phyloP scores from a whole-genome alignment of 30 jellyfish, hydroid and myxozoan species.

The Rhopilema esculentum region DNA sequence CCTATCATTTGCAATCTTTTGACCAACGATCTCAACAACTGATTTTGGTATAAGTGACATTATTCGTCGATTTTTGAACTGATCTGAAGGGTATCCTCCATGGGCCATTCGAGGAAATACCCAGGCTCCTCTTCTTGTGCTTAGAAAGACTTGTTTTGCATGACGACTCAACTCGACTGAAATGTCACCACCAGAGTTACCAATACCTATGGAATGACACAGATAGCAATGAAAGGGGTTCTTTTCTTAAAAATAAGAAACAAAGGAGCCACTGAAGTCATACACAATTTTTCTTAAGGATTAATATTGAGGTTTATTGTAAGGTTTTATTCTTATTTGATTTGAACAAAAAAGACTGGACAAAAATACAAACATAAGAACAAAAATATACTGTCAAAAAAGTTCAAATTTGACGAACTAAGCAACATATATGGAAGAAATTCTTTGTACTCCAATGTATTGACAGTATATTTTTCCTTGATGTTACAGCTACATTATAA shows the following conservation, averaged over 20 bases:
- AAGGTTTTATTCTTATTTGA: no score
- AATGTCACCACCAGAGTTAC: conserved; percentile 90
- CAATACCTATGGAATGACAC: conserved; percentile 63
- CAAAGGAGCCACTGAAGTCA: neutral
- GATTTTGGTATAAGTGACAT: conserved; percentile 51
- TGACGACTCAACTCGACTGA: conserved; percentile 87
- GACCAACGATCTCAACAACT: conserved; percentile 25
- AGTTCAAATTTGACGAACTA: no score
- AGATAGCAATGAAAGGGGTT: neutral
- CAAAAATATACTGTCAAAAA: no score
- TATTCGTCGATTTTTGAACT: conserved; percentile 48
- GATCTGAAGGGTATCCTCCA: conserved; percentile 88
- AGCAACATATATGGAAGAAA: no score
- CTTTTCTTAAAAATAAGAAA: neutral
- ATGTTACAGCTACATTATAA: no score
- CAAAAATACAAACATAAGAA: no score
- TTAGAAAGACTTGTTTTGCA: conserved; percentile 79
- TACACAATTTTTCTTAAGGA: no score
- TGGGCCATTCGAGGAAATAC: conserved; percentile 68
- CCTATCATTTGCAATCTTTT: conserved; percentile 38
- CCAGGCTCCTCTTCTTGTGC: conserved; percentile 95
- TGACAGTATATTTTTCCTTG: no score
- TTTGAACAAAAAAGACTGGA: no score
- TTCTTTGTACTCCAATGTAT: no score
- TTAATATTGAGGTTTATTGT: no score